Base-by-base conservation (phyloP, 2,888 invertebrate species). In the Drosophila koepferae region DNA sequence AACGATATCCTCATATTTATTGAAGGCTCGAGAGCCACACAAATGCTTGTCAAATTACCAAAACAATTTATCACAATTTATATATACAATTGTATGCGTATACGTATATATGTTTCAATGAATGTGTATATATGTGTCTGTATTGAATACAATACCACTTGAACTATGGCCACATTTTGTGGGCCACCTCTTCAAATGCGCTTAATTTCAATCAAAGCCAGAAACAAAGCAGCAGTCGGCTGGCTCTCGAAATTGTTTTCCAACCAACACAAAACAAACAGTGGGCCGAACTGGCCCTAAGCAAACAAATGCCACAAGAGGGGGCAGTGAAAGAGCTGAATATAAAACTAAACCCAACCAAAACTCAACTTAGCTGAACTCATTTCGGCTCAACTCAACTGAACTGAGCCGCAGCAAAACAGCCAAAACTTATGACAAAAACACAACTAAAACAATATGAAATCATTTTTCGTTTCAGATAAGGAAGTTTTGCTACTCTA, bases 141-240 rank as follows among this genome's bases (percentile, higher is more conserved):
- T 40, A 48, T 48, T 51, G 53, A 41, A 67, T 53, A 72, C 72
- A 68, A 71, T 64, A 54, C 44, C 66, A 70, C 80, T 80, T 82
- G 59, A 82, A 71, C 72, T 72, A 55, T 62, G 63, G 59, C 48
- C 51, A 67, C 44, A 67, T 41, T 64, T 64, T 64, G 51, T 41
- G 36, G 28, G 34, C 20, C 34, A 55, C 51, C 95, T 94, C 96
- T 95, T 90, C 95, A 77, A 81, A 84, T 62, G 44, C 66, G 63
- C 73, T 80, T 70, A 81, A 80, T 86, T 81, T 82, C 81, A 84
- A 81, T 81, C 79, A 81, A 76, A 67, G 63, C 43, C 38, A 10
- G 8, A 28, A 58, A 20, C 60, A 64, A 55, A 59, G 46, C 63
- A 41, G 28, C 46, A 63, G 14, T 9, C 55, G 9, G 41, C n/a